Base-by-base conservation (phyloP, 2,797 vertebrate species). In the Sebastes ruberrimus region DNA sequence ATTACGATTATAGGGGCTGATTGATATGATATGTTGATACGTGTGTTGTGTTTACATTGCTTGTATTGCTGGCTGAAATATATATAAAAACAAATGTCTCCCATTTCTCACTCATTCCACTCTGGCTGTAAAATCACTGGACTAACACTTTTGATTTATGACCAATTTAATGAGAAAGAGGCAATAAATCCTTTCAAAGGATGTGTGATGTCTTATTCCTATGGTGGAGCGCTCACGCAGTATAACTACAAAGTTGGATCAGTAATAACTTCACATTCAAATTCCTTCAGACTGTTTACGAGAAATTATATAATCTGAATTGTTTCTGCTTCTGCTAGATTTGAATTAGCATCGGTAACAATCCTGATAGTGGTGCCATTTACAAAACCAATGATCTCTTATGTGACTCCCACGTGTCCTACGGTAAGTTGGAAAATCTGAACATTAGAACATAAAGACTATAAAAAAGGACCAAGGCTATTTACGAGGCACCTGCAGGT, bases 161-260 rank as follows among this genome's bases (percentile, higher is more conserved):
- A 91, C 72, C 83, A 86, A 67, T 85, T 90, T 72, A 81, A 84
- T 33, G 78, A 90, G 78, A 84, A 85, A 78, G 86, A 81, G 85
- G 83, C 83, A 93, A 93, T 92, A 92, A 92, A 93, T 86, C 73
- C 89, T 88, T 89, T 83, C 6, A 89, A 83, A 85, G 76, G 76
- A 85, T 1, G 13, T 0, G 1, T 20, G 38, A 30, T 11, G 71
- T 74, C 8, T 33, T 16, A 6, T 77, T 32, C 2, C 52, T 65
- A 5, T 49, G 71, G n/a, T 65, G 20, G n/a, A 23, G 53, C 22
- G 4, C n/a, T 53, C n/a, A 42, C 18, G 25, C 7, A 61, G 16
- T 10, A 11, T 20, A 35, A 38, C 62, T 38, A 25, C 63, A 46
- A 25, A 65, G 28, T 53, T 13, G 27, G 23, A 49, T 49, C 46